These are phyloP conservation scores for Oreocharis arfaki DNA, from an alignment of 2,113 vertebrate genomes.

Conservation along the genomic window DNA sequence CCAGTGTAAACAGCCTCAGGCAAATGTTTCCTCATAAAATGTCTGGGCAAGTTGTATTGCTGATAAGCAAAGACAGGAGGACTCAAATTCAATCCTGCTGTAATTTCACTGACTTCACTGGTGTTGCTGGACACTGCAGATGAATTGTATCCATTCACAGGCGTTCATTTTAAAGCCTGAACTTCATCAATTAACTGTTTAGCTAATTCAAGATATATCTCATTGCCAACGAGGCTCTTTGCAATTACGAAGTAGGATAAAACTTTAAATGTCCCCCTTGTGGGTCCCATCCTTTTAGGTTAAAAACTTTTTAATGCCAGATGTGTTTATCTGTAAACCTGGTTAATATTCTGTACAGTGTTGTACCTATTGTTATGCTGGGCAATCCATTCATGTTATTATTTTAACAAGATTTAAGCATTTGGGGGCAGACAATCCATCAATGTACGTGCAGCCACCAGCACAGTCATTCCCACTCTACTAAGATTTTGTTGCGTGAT, in stretches of 20 bases:
- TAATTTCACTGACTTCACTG: constrained; percentile 12
- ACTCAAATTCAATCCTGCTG: constrained; percentile 30
- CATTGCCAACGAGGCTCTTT: neutral
- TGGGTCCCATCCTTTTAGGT: neutral
- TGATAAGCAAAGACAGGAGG: constrained; percentile 36
- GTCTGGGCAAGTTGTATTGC: constrained; percentile 32
- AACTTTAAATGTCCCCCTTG: neutral
- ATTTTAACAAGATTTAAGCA: neutral
- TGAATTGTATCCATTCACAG: neutral
- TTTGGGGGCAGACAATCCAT: neutral
- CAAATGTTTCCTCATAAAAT: constrained; percentile 31
- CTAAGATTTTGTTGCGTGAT: neutral
- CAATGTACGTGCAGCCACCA: neutral
- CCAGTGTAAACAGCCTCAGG: neutral
- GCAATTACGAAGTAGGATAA: neutral
- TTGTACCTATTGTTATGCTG: neutral
- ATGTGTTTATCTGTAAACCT: neutral
- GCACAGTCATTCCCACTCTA: neutral
- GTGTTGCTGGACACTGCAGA: neutral
- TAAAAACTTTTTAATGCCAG: neutral
- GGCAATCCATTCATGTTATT: neutral
- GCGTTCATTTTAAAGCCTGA: neutral
- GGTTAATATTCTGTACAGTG: neutral
- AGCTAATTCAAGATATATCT: constrained; percentile 1
- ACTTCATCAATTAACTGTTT: constrained; percentile 15